These are phyloP conservation scores for Lacerta bilineata DNA, from an alignment of 2,797 vertebrate genomes.

Conservation along the genomic window DNA sequence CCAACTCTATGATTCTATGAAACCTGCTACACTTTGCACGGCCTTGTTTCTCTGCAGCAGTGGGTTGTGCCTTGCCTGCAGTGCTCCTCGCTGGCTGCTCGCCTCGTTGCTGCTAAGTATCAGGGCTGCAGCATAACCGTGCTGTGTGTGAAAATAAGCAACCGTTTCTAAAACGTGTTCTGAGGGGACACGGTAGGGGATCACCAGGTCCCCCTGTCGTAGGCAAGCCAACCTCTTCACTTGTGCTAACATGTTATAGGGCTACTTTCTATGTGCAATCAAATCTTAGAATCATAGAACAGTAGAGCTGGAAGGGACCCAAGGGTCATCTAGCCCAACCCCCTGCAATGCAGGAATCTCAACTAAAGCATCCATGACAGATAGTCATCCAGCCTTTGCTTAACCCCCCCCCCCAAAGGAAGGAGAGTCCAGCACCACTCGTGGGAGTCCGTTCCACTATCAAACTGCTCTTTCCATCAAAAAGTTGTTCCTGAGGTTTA, in stretches of 20 bases:
- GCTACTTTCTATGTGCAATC: not conserved
- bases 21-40: not conserved
- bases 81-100: not conserved
- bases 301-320: no score
- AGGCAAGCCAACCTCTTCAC: not conserved
- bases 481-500: no score
- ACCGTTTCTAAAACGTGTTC: not conserved
- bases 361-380: no score
- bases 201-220: no score
- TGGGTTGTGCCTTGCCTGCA: not conserved
- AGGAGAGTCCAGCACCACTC: no score
- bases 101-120: not conserved
- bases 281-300: not conserved
- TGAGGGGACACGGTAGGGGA: not conserved
- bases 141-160: not conserved
- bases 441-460: no score
- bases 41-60: not conserved
- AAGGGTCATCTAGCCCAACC: no score
- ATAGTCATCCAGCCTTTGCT: no score
- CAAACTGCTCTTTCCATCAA: no score
- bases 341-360: no score
- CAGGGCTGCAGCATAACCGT: rapidly evolving
- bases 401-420: no score
- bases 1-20: no score
- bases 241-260: not conserved